Evolutionary conservation across 2,888 invertebrate genomes (phyloP).

Genomic region (Oeneis ivallda): DNA sequence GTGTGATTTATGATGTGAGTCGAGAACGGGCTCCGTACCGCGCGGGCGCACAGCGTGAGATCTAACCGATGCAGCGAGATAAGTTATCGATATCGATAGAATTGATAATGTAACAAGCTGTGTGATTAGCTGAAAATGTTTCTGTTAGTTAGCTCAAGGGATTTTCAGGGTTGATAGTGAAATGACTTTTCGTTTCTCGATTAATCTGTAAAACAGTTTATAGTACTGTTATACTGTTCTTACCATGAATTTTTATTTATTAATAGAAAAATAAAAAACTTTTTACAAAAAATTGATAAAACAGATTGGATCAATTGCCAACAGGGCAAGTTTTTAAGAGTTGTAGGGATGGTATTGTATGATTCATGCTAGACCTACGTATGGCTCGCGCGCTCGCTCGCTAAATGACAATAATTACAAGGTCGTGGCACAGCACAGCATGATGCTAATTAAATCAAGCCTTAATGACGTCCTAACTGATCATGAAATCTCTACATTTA

Average conservation of each 20-base stretch:
- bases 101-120: conserved; percentile 20
- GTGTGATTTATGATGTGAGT: conserved; percentile 77
- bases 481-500: too few relatives aligned
- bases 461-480: neutral
- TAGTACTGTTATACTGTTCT: neutral
- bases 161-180: conserved; percentile 1
- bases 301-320: too few relatives aligned
- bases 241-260: too few relatives aligned
- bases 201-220: neutral
- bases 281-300: too few relatives aligned
- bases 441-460: too few relatives aligned
- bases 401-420: too few relatives aligned
- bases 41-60: conserved; percentile 70
- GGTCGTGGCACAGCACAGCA: too few relatives aligned
- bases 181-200: neutral
- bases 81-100: conserved; percentile 43
- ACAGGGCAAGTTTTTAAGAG: too few relatives aligned
- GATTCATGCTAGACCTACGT: too few relatives aligned
- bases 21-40: conserved; percentile 53
- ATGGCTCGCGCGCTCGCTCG: too few relatives aligned
- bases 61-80: conserved; percentile 49
- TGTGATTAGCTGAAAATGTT: conserved; percentile 20
- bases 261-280: too few relatives aligned
- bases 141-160: conserved; percentile 9
- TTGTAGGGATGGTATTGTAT: too few relatives aligned